Evolutionary conservation across 2,113 vertebrate genomes (phyloP).

Genomic region (Pardalotus punctatus): DNA sequence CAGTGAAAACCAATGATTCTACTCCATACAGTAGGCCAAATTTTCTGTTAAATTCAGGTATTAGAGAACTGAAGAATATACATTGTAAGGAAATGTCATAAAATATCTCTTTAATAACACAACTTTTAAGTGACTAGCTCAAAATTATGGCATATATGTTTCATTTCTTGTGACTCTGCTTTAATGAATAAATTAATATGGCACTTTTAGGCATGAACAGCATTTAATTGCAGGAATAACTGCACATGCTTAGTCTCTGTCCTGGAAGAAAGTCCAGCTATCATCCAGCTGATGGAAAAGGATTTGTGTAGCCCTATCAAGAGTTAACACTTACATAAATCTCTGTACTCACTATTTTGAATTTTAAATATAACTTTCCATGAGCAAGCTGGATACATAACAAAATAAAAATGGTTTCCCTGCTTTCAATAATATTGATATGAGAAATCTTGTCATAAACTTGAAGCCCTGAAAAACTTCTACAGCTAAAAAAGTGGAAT

Average conservation of each 20-base stretch:
- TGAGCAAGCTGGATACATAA: background rate
- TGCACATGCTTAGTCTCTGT: background rate
- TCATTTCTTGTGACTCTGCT: background rate
- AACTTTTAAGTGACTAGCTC: background rate
- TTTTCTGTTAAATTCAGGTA: background rate
- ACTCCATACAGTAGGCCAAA: background rate
- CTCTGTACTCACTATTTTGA: background rate
- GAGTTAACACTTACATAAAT: background rate
- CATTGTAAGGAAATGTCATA: background rate
- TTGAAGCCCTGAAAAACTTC: conserved; percentile 2
- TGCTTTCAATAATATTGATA: background rate
- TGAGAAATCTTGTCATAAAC: background rate
- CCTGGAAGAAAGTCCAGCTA: background rate
- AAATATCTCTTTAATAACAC: background rate
- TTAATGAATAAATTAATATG: background rate
- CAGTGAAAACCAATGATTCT: background rate
- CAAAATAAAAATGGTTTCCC: background rate
- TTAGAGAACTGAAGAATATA: background rate
- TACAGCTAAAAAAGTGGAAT: background rate
- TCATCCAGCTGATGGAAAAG: background rate
- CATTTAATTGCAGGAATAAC: background rate
- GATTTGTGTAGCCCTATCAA: background rate
- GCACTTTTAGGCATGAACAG: background rate
- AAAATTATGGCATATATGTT: background rate
- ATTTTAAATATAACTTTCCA: background rate